These are phyloP conservation scores for Thereva unica DNA, from an alignment of 2,888 invertebrate genomes.

Conservation along the genomic window DNA sequence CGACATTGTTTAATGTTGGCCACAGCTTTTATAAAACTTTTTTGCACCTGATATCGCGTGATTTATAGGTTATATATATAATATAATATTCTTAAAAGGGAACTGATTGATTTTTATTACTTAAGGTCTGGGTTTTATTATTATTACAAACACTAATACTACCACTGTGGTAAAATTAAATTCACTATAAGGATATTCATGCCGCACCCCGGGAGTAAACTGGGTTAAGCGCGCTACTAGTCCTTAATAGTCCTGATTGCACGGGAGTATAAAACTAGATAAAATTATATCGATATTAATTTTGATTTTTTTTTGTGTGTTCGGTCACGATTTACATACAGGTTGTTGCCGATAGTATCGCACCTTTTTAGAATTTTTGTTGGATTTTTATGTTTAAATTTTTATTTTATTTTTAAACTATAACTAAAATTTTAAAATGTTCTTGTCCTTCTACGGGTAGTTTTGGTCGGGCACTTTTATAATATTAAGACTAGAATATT, in stretches of 20 bases:
- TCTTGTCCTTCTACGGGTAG: too few relatives aligned
- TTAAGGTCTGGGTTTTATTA: constrained; percentile 12
- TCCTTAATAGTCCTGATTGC: not conserved
- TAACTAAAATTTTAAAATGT: too few relatives aligned
- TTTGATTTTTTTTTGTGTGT: too few relatives aligned
- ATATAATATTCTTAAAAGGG: not conserved
- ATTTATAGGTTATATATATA: constrained; percentile 4
- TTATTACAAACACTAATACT: constrained; percentile 21
- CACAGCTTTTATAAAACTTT: not conserved
- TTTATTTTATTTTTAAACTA: too few relatives aligned
- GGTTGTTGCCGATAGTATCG: too few relatives aligned
- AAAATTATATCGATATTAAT: too few relatives aligned
- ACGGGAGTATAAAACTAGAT: too few relatives aligned
- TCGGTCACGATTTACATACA: too few relatives aligned
- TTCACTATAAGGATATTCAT: constrained; percentile 10
- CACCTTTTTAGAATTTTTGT: too few relatives aligned
- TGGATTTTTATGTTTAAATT: too few relatives aligned
- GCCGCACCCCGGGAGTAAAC: constrained; percentile 12
- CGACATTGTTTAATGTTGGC: constrained; percentile 35
- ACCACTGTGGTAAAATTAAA: not conserved
- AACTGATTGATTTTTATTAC: constrained; percentile 29
- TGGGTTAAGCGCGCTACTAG: constrained; percentile 15
- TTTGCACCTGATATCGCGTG: not conserved
- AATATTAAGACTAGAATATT: not conserved
- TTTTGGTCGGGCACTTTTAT: not conserved